These are phyloP conservation scores for Pediacus dermestoides DNA, from an alignment of 2,888 invertebrate species.

Conservation along the genomic window DNA sequence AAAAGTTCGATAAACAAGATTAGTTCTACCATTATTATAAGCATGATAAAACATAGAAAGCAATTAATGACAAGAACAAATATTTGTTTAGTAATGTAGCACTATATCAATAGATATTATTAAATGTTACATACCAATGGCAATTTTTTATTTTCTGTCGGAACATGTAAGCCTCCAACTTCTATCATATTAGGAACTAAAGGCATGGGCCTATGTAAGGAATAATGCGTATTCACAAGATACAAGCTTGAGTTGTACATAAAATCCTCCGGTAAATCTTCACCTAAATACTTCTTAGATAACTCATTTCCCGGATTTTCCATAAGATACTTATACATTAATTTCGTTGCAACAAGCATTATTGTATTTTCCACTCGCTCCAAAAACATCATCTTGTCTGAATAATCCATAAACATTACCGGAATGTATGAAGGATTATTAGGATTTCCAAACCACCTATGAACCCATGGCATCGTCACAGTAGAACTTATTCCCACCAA, in stretches of 20 bases:
- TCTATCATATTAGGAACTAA: conserved; percentile 52
- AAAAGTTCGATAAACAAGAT: too few species aligned
- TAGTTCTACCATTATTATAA: too few species aligned
- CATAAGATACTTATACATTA: conserved; percentile 28
- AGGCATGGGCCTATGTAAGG: conserved; percentile 48
- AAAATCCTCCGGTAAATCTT: conserved; percentile 43
- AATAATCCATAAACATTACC: conserved; percentile 47
- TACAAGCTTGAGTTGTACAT: conserved; percentile 50
- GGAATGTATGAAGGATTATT: conserved; percentile 53
- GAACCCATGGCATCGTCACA: conserved; percentile 52
- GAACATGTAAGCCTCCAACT: conserved; percentile 55
- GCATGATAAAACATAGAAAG: too few species aligned
- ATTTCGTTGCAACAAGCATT: conserved; percentile 23
- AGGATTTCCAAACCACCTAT: conserved; percentile 51
- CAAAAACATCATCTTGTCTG: conserved; percentile 40
- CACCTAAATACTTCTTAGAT: conserved; percentile 36
- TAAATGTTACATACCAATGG: conserved; percentile 29
- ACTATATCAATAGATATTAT: too few species aligned
- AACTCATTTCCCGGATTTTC: conserved; percentile 28
- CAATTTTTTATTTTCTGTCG: conserved; percentile 33
- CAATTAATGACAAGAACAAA: too few species aligned
- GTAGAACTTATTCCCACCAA: conserved; percentile 55
- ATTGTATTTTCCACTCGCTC: conserved; percentile 50
- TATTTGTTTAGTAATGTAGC: too few species aligned
- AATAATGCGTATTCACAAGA: conserved; percentile 50